Conservation (phyloP, 2,888 invertebrate genomes). For the Sminthurinus aureus region DNA sequence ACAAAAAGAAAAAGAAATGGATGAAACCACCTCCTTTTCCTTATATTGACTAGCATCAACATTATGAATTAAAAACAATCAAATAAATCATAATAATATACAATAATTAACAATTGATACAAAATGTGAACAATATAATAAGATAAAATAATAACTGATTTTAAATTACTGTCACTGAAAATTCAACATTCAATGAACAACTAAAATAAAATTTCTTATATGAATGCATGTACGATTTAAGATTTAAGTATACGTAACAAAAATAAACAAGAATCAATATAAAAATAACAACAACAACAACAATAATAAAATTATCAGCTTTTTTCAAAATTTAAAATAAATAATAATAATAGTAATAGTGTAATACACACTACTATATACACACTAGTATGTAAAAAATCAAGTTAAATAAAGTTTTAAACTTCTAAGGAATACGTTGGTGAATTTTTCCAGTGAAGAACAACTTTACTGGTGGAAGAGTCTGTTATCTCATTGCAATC, state of each 20-base stretch:
- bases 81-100: background rate
- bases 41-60: slow-evolving; percentile 40
- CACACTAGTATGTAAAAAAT: background rate
- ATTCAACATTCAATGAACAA: background rate
- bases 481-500: background rate
- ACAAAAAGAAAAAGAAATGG: slow-evolving; percentile 25
- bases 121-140: background rate
- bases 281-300: background rate
- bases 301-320: background rate
- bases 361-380: background rate
- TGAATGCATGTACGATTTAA: too few species aligned
- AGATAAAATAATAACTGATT: background rate
- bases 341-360: background rate
- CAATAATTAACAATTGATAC: background rate
- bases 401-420: background rate
- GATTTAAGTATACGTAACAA: too few species aligned
- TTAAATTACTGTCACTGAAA: background rate
- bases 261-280: too few species aligned
- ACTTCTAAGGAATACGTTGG: slow-evolving; percentile 25
- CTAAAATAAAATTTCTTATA: too few species aligned
- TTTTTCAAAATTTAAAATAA: background rate
- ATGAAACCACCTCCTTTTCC: slow-evolving; percentile 42
- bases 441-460: slow-evolving; percentile 34
- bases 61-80: background rate
- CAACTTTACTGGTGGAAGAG: background rate